Conservation (phyloP, 2,113 vertebrate genomes). For the Hypocryptadius cinnamomeus region DNA sequence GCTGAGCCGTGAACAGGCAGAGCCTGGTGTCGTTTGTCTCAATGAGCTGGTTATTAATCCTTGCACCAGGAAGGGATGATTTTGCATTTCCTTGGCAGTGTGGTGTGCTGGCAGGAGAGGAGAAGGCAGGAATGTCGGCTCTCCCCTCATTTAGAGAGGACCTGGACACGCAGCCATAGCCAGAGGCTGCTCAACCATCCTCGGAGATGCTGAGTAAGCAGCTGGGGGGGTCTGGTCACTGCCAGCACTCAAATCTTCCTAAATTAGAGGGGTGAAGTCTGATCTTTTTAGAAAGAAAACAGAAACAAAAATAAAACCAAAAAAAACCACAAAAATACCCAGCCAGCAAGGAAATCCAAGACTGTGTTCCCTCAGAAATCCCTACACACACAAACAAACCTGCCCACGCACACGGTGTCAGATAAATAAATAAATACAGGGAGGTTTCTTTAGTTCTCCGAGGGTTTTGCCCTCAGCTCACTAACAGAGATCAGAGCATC, state of each 20-base stretch:
- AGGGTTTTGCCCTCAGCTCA: neutral
- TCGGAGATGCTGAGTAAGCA: neutral
- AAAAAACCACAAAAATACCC: neutral
- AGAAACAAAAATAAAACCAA: too few relatives aligned
- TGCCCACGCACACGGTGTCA: neutral
- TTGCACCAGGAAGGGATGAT: neutral
- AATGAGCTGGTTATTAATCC: neutral
- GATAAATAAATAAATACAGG: neutral
- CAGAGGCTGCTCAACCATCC: neutral
- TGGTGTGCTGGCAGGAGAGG: neutral
- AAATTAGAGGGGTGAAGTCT: neutral
- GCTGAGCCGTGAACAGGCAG: neutral
- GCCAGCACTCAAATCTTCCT: neutral
- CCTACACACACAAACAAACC: neutral
- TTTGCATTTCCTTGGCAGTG: neutral
- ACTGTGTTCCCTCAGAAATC: neutral
- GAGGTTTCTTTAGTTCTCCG: neutral
- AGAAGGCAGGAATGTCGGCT: neutral
- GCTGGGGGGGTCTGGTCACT: neutral
- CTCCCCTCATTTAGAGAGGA: neutral
- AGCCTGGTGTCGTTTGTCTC: neutral
- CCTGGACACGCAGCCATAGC: neutral
- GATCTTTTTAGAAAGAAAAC: neutral
- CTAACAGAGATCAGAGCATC: neutral
- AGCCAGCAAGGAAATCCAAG: neutral